A percentile compares a stretch with the other conserved stretches of the same genome.
phyloP scores from a whole-genome alignment of 2,797 vertebrate species.

The Fistularia commersonii region DNA sequence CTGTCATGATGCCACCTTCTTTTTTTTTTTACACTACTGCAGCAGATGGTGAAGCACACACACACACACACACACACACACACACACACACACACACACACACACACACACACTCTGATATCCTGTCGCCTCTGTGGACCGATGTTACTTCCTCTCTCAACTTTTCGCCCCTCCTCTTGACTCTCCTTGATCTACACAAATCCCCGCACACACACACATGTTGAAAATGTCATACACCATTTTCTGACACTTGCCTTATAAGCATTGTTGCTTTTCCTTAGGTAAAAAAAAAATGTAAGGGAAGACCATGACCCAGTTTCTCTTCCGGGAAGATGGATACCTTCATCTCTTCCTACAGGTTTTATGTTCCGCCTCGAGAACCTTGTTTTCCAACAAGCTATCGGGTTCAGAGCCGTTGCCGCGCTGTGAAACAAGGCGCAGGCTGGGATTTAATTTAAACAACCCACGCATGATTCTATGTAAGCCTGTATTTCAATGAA shows the following conservation, averaged over 20 bases:
- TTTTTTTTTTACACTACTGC: conserved; percentile 56
- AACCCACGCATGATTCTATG: conserved; percentile 52
- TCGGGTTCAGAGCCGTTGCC: conserved; percentile 45
- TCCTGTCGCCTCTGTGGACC: conserved; percentile 45
- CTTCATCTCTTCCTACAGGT: conserved; percentile 4
- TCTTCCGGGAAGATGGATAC: neutral
- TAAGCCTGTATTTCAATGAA: conserved; percentile 22
- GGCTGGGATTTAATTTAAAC: conserved; percentile 54
- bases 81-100: conserved; percentile 26
- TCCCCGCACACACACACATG: conserved; percentile 13
- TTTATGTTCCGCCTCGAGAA: conserved; percentile 31
- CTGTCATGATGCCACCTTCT: conserved; percentile 58
- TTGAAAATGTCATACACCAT: conserved; percentile 35
- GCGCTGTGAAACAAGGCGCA: conserved; percentile 38
- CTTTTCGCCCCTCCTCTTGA: conserved; percentile 44
- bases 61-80: conserved; percentile 21
- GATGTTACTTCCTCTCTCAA: conserved; percentile 50
- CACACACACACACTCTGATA: conserved; percentile 28
- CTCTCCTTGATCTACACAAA: conserved; percentile 28
- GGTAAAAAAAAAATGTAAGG: no score
- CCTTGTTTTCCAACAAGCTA: conserved; percentile 26
- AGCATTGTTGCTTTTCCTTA: conserved; percentile 31
- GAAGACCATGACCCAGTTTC: conserved; percentile 13
- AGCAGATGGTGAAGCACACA: conserved; percentile 61
- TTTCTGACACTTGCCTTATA: conserved; percentile 18